A percentile compares a stretch with the other conserved stretches of the same genome.
Conservation (phyloP, 64 coral and sea anemone species). For the Trachythela sp. region DNA sequence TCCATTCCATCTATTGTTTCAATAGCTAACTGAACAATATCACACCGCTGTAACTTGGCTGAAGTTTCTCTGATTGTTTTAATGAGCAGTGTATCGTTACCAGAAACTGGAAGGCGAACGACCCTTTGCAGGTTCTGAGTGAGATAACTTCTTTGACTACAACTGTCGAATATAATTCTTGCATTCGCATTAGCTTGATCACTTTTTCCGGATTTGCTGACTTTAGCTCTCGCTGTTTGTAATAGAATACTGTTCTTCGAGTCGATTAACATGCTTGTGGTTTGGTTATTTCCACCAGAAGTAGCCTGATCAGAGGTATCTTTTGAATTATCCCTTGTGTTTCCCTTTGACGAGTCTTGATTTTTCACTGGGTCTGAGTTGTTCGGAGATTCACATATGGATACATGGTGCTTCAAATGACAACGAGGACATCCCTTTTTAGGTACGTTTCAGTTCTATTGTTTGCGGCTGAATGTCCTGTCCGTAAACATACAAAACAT, state of each 20-base stretch:
- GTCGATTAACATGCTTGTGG: not conserved
- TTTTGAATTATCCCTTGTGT: conserved; percentile 2
- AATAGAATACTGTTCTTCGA: not conserved
- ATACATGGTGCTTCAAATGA: not conserved
- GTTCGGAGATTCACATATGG: not conserved
- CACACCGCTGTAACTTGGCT: conserved; percentile 19
- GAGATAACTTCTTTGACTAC: conserved; percentile 5
- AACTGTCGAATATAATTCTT: not conserved
- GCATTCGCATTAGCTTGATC: not conserved
- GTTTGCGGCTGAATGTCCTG: conserved; percentile 1
- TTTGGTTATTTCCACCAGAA: not conserved
- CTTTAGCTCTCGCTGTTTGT: not conserved
- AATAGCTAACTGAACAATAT: conserved; percentile 30
- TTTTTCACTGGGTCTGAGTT: too few relatives aligned
- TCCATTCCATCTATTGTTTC: not conserved
- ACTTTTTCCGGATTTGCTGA: not conserved
- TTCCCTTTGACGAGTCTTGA: not conserved
- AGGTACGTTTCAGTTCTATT: not conserved
- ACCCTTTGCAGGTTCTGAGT: not conserved
- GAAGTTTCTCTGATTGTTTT: conserved; percentile 22
- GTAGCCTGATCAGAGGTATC: not conserved
- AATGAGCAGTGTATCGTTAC: conserved; percentile 24
- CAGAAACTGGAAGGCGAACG: not conserved
- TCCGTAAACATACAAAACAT: conserved; percentile 25
- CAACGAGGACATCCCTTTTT: not conserved